Evolutionary conservation across 1,140 invertebrate genomes (phyloP).

Genomic region (Brachionus calyciflorus): DNA sequence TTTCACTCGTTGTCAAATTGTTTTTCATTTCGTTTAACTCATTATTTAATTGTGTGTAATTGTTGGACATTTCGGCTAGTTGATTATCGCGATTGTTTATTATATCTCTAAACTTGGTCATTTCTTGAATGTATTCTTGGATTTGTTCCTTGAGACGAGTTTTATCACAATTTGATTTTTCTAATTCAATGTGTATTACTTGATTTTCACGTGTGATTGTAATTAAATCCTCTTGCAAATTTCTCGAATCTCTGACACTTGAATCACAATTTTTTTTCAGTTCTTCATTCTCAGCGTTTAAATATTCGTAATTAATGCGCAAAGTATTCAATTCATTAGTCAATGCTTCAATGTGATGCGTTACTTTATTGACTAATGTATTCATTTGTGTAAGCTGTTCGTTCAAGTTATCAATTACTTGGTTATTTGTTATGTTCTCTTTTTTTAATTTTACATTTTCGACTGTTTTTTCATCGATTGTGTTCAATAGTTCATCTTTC

Average conservation of each 20-base stretch:
- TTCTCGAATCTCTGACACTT: constrained; percentile 55
- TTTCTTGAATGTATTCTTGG: constrained; percentile 59
- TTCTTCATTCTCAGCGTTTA: background rate
- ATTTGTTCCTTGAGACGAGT: constrained; percentile 56
- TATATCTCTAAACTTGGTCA: constrained; percentile 56
- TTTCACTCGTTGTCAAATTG: constrained; percentile 56
- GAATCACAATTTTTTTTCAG: constrained; percentile 51
- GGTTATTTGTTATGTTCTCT: constrained; percentile 47
- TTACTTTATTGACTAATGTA: constrained; percentile 51
- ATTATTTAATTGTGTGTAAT: constrained; percentile 54
- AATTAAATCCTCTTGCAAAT: constrained; percentile 58
- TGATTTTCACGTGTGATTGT: constrained; percentile 61
- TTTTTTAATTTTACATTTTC: constrained; percentile 33
- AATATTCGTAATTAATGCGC: constrained; percentile 51
- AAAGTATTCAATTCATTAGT: constrained; percentile 58
- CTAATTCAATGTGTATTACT: constrained; percentile 57
- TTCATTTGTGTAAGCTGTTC: constrained; percentile 54
- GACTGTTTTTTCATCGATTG: constrained; percentile 13
- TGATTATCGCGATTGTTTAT: constrained; percentile 58
- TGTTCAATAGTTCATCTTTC: constrained; percentile 18
- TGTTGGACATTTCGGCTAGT: constrained; percentile 57
- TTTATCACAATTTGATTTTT: constrained; percentile 56
- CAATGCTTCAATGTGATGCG: constrained; percentile 39
- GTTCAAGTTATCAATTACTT: constrained; percentile 54
- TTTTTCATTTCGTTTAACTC: constrained; percentile 58